Base-by-base conservation (phyloP, 2,797 vertebrate genomes). In the Phoebastria nigripes region DNA sequence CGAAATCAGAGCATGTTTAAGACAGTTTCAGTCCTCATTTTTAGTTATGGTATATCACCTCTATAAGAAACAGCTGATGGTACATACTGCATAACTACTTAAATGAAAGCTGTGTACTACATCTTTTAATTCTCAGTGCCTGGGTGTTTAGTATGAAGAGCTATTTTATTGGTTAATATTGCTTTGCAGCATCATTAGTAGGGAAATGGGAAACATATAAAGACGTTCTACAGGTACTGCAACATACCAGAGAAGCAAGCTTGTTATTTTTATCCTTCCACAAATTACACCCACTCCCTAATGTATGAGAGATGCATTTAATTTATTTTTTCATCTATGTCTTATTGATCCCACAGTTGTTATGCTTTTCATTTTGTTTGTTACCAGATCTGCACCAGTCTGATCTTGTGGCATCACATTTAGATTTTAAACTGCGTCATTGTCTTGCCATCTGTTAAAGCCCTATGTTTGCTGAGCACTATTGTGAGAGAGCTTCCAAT, bases 361-460 rank as follows among this genome's bases (percentile, higher is more conserved):
- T 37, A 59, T 13, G 33, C 41, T 86, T 93, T 93, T 55, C 18
- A 55, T 46, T 63, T 91, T 73, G 37, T 82, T 82, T 80, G 26
- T 79, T 88, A 83, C 35, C 73, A 69, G 58, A 59, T 59, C 65
- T 91, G 42, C 49, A 8, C 41, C 33, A 37, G 54, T 76, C 73
- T 62, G 31, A 28, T 89, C 76, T 59, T 72, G 79, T 44, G 62
- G 79, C 46, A 69, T 91, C 84, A 55, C 35, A 42, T 88, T 91
- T 37, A 77, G 81, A 67, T 82, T 94, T 86, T 14, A 55, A 94
- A 55, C 52, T 59, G 55, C 0, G 2, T 91, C 89, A 91, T 73
- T 72, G 39, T 89, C 65, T 78, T 96, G 72, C 95, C 96, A 96
- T 96, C 95, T 94, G 96, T 91, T 73, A 80, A 79, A 92, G 26